These are phyloP conservation scores for Diuraphis noxia DNA, from an alignment of 1,140 invertebrate species.

Conservation along the genomic window DNA sequence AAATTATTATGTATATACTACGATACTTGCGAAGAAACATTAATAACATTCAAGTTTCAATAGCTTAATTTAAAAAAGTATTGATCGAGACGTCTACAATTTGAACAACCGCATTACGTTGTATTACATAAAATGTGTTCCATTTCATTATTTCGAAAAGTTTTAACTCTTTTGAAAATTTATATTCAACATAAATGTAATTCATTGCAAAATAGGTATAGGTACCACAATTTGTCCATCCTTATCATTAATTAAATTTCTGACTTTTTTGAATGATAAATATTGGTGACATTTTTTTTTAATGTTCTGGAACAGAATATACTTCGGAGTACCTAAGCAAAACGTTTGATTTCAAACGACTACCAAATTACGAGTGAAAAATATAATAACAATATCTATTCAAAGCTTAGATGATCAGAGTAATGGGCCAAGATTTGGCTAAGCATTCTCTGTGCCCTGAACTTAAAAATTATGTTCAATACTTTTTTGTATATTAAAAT, in stretches of 20 bases:
- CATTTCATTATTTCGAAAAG: background rate
- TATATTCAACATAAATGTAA: background rate
- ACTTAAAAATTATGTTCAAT: no score
- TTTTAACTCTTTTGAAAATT: background rate
- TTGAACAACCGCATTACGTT: background rate
- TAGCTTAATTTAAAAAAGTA: background rate
- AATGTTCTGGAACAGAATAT: background rate
- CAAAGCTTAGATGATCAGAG: background rate
- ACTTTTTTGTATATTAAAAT: background rate
- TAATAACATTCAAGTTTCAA: background rate
- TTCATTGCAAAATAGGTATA: background rate
- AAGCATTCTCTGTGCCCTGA: background rate
- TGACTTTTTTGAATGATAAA: background rate
- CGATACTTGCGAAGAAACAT: background rate
- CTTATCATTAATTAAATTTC: background rate
- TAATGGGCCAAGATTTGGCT: background rate
- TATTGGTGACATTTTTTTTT: background rate
- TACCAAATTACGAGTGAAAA: background rate
- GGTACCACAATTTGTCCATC: no score
- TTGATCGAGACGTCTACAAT: background rate
- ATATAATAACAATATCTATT: background rate
- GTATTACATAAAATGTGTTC: background rate
- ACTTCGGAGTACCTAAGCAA: background rate
- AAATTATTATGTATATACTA: no score
- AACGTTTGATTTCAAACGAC: background rate